These are phyloP conservation scores for Salarias fasciatus DNA, from an alignment of 2,797 vertebrate species.

Conservation along the genomic window DNA sequence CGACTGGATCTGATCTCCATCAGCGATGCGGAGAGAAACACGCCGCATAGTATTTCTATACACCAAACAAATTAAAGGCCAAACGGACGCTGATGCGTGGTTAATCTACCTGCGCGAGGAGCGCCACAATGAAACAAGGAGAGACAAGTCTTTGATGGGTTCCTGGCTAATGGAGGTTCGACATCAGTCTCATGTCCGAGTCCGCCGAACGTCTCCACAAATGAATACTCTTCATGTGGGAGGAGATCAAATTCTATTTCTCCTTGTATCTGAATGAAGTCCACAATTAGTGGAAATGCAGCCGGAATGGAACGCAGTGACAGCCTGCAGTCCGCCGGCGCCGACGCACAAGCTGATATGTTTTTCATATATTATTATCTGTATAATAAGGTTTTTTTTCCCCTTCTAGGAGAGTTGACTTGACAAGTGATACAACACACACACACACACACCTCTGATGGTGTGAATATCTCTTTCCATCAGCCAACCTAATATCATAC, in stretches of 20 bases:
- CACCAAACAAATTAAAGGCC: not conserved
- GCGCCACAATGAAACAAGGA: constrained; percentile 1
- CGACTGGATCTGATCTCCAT: not conserved
- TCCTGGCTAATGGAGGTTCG: constrained; percentile 38
- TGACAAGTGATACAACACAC: constrained; percentile 15
- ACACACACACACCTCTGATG: constrained; percentile 19
- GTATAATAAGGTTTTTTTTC: constrained; percentile 56
- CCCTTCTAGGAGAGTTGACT: constrained; percentile 17
- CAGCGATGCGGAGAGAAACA: not conserved
- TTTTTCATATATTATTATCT: constrained; percentile 66
- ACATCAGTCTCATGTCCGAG: constrained; percentile 18
- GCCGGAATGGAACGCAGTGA: constrained; percentile 31
- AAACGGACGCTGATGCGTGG: not conserved
- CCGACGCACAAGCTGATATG: constrained; percentile 37
- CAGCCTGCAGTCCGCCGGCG: constrained; percentile 21
- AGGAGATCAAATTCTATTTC: constrained; percentile 45
- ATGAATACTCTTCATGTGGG: constrained; percentile 22
- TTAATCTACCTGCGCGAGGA: not conserved
- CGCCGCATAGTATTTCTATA: not conserved
- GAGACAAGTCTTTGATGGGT: constrained; percentile 25
- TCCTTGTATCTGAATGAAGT: constrained; percentile 18
- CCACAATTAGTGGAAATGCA: constrained; percentile 48
- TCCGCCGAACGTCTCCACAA: constrained; percentile 18
- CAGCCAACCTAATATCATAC: constrained; percentile 70
- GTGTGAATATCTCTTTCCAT: constrained; percentile 55